Percentiles rank a stretch among this genome's conserved stretches.
phyloP scores from a whole-genome alignment of 1,140 invertebrate species.

The Babylonia areolata region DNA sequence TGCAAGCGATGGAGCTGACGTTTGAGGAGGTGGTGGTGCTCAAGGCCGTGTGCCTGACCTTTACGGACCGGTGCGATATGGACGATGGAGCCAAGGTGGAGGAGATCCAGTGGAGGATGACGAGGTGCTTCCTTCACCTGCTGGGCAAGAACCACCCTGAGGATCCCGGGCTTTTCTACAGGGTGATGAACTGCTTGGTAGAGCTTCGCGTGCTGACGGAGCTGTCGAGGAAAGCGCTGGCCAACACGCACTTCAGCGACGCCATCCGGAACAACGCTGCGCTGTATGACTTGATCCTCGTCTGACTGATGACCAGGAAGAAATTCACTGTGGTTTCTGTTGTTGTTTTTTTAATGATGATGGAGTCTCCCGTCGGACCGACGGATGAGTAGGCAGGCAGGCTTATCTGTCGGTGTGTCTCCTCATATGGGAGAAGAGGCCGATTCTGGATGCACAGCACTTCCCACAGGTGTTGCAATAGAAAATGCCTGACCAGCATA shows the following conservation, averaged over 20 bases:
- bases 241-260: constrained; percentile 45
- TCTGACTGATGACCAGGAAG: too few species aligned
- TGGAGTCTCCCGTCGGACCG: too few species aligned
- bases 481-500: too few species aligned
- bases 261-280: constrained; percentile 47
- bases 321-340: too few species aligned
- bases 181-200: constrained; percentile 53
- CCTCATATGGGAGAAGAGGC: too few species aligned
- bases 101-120: constrained; percentile 58
- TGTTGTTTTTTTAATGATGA: too few species aligned
- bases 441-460: too few species aligned
- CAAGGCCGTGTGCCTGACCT: constrained; percentile 56
- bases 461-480: too few species aligned
- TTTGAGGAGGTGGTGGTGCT: constrained; percentile 57
- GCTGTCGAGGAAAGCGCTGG: constrained; percentile 47
- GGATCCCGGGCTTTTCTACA: constrained; percentile 45
- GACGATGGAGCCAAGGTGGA: constrained; percentile 53
- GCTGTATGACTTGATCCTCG: constrained; percentile 41
- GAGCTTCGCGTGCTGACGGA: constrained; percentile 55
- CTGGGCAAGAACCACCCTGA: constrained; percentile 51
- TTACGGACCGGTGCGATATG: constrained; percentile 53
- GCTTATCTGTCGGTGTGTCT: too few species aligned
- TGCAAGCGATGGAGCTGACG: constrained; percentile 53
- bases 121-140: constrained; percentile 54
- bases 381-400: too few species aligned